phyloP scores from a whole-genome alignment of 2,888 invertebrate species.

The Xestia rhomboidea region DNA sequence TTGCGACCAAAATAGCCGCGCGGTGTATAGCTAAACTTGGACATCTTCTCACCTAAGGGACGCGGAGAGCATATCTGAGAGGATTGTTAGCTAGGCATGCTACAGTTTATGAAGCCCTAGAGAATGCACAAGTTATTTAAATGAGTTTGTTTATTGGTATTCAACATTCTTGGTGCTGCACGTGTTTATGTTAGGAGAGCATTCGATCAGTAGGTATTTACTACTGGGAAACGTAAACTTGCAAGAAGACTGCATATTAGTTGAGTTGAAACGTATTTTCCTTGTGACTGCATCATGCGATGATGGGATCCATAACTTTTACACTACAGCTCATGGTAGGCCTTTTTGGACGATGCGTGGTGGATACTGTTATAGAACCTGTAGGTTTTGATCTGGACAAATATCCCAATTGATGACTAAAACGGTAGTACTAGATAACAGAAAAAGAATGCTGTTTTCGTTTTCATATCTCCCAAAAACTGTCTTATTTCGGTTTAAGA shows the following conservation, averaged over 20 bases:
- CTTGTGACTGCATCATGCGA: not conserved
- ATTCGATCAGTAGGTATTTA: constrained; percentile 45
- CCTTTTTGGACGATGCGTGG: not conserved
- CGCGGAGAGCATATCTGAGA: constrained; percentile 62
- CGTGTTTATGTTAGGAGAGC: constrained; percentile 50
- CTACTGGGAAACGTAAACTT: constrained; percentile 13
- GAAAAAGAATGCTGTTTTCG: not conserved
- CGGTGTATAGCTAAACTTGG: constrained; percentile 76
- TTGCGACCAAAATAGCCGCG: constrained; percentile 83
- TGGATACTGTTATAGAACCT: not conserved
- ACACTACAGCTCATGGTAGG: not conserved
- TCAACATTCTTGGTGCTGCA: constrained; percentile 40
- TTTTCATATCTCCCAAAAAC: not conserved
- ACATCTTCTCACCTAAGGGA: constrained; percentile 76
- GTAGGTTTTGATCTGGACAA: not conserved
- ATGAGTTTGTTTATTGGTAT: constrained; percentile 60
- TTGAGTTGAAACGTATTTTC: not conserved
- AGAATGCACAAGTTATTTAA: constrained; percentile 63
- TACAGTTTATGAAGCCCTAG: constrained; percentile 66
- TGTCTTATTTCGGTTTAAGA: not conserved
- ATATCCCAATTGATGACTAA: not conserved
- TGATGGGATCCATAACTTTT: not conserved
- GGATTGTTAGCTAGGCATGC: constrained; percentile 56
- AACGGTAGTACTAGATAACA: not conserved
- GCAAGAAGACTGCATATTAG: not conserved